These are phyloP conservation scores for Cephonodes hylas DNA, from an alignment of 2,888 invertebrate species.

Conservation along the genomic window DNA sequence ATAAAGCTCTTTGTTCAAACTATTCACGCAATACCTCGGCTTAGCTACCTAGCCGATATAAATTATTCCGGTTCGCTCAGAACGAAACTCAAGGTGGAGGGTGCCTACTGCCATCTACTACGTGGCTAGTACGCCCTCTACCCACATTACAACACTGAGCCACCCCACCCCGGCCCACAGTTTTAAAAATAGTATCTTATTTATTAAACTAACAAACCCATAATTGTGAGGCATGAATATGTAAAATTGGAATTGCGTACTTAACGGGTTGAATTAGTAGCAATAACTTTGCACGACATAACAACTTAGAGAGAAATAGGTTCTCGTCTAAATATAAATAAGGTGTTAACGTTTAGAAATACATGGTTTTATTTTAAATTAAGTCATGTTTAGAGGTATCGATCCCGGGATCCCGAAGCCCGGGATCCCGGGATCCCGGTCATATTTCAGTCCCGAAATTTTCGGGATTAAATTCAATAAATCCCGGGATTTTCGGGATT, in stretches of 20 bases:
- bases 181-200: constrained; percentile 46
- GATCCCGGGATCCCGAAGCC: too few species aligned
- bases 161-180: constrained; percentile 42
- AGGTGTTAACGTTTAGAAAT: too few species aligned
- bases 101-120: constrained; percentile 11
- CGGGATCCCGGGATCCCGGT: too few species aligned
- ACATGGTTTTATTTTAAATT: too few species aligned
- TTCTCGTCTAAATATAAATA: background rate
- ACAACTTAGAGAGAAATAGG: background rate
- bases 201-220: constrained; percentile 2
- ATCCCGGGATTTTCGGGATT: too few species aligned
- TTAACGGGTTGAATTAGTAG: background rate
- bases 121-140: constrained; percentile 20
- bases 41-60: constrained; percentile 33
- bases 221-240: background rate
- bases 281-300: background rate
- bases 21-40: constrained; percentile 52
- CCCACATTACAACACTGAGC: constrained; percentile 29
- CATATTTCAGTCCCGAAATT: too few species aligned
- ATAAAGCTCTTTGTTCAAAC: constrained; percentile 52
- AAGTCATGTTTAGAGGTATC: too few species aligned
- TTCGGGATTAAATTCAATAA: too few species aligned
- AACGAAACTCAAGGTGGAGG: constrained; percentile 7
- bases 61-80: constrained; percentile 41
- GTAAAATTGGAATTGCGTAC: background rate